Evolutionary conservation across 2,888 invertebrate species (phyloP).

Genomic region (Pheosia tremula): DNA sequence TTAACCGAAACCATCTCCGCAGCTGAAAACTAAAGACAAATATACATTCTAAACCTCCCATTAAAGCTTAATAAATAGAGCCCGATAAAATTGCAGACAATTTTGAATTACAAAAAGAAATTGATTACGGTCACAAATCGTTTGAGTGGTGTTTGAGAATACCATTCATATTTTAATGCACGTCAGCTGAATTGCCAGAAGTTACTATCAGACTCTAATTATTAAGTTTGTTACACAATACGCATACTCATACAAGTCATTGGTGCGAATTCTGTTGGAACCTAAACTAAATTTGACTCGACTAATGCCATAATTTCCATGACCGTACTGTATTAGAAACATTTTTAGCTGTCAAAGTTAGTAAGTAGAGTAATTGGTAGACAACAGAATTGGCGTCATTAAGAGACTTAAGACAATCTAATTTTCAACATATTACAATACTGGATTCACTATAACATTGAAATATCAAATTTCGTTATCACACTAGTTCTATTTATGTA

Average conservation of each 20-base stretch:
- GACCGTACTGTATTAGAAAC: too few relatives aligned
- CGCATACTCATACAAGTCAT: slow-evolving; percentile 65
- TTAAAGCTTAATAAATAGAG: slow-evolving; percentile 44
- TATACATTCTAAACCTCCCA: slow-evolving; percentile 56
- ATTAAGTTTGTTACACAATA: slow-evolving; percentile 69
- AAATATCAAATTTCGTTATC: slow-evolving; percentile 66
- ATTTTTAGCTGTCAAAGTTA: too few relatives aligned
- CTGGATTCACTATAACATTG: slow-evolving; percentile 73
- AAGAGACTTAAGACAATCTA: slow-evolving; percentile 66
- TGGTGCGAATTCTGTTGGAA: slow-evolving; percentile 1
- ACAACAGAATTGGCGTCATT: too few relatives aligned
- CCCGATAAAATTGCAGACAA: slow-evolving; percentile 13
- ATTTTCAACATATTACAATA: slow-evolving; percentile 74
- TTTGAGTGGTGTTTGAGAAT: neutral
- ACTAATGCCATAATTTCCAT: too few relatives aligned
- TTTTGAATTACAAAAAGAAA: too few relatives aligned
- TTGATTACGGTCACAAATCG: too few relatives aligned
- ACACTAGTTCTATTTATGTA: slow-evolving; percentile 70
- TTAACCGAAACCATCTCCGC: slow-evolving; percentile 41
- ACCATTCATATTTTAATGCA: slow-evolving; percentile 21
- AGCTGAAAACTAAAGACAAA: slow-evolving; percentile 43
- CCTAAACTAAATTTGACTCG: too few relatives aligned
- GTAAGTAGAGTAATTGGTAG: too few relatives aligned
- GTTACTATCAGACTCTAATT: slow-evolving; percentile 43
- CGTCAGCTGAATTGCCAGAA: slow-evolving; percentile 27